Evolutionary conservation across 2,797 vertebrate species (phyloP).

Genomic region (Denticeps clupeoides): DNA sequence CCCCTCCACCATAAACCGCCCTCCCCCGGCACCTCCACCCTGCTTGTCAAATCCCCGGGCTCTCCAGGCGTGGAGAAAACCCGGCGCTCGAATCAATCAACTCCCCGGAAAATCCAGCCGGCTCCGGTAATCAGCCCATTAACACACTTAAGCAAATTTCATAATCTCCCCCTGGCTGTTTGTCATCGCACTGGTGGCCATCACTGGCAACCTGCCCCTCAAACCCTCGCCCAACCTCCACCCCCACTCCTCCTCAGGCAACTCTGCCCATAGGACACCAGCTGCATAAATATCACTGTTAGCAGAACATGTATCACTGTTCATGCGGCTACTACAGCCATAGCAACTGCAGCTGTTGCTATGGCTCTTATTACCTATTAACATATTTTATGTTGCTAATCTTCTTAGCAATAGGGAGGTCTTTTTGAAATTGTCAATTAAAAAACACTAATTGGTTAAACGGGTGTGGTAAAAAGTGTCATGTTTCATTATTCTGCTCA

Average conservation of each 20-base stretch:
- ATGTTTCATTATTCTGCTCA: no score
- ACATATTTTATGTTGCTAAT: no score
- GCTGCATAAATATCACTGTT: neutral
- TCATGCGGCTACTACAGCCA: no score
- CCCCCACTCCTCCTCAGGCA: conserved; percentile 7
- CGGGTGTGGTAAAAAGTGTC: no score
- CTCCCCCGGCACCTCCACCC: neutral
- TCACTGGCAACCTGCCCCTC: conserved; percentile 27
- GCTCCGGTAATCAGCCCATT: conserved; percentile 83
- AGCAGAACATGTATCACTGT: no score
- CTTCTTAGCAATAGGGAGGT: no score
- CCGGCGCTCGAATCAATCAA: conserved; percentile 92
- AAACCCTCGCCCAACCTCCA: no score
- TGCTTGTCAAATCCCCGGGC: conserved; percentile 82
- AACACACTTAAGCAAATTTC: conserved; percentile 97
- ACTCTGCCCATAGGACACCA: neutral
- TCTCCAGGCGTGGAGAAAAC: conserved; percentile 86
- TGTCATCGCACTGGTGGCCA: conserved; percentile 65
- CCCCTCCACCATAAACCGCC: conserved; percentile 7
- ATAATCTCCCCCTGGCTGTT: conserved; percentile 79
- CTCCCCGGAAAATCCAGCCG: conserved; percentile 66
- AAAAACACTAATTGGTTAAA: no score
- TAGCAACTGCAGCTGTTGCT: no score
- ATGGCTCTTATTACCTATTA: no score
- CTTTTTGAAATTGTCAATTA: no score